Base-by-base conservation (phyloP, 2,113 vertebrate species). In the Daubentonia madagascariensis region DNA sequence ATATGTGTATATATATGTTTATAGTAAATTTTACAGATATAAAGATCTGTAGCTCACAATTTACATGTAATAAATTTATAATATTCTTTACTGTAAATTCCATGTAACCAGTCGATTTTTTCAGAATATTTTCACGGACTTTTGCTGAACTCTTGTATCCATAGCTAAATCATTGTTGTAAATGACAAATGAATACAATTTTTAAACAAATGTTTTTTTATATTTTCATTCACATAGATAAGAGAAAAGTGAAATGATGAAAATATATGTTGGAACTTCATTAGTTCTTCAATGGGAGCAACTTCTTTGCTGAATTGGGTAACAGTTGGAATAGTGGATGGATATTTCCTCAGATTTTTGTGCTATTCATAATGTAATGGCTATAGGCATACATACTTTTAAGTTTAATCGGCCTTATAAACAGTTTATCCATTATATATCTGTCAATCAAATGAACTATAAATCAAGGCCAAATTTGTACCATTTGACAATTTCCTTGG, bases 141-240 rank as follows among this genome's bases (percentile, higher is more conserved):
- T 96, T 96, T 75, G 25, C 30, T 89, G 59, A 68, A 68, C 9
- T 94, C 17, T 85, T 52, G 1, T 43, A 32, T 76, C 8, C 65
- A 4, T 85, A 85, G 22, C 9, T 43, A 73, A 81, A 50, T 9
- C 48, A 57, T 75, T 18, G 6, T 52, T 80, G 18, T 83, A 91
- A 91, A 52, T 78, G 37, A 70, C 13, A 92, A 85, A 89, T 68
- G 20, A 89, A 2, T n/a, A 48, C 9, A 89, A 22, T 78, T 57
- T 75, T 68, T 67, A 45, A 8, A 83, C 65, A 76, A 63, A 87
- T 90, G 67, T 65, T 65, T 14, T 52, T 35, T 96, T n/a, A 45
- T 91, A 73, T 80, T 95, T 97, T 65, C 28, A 75, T 70, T 80
- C 94, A 16, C 2, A 85, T 22, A 54, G 20, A 79, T 75, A 94